phyloP scores from a whole-genome alignment of 2,888 invertebrate species.

The Drosophila paramelanica region DNA sequence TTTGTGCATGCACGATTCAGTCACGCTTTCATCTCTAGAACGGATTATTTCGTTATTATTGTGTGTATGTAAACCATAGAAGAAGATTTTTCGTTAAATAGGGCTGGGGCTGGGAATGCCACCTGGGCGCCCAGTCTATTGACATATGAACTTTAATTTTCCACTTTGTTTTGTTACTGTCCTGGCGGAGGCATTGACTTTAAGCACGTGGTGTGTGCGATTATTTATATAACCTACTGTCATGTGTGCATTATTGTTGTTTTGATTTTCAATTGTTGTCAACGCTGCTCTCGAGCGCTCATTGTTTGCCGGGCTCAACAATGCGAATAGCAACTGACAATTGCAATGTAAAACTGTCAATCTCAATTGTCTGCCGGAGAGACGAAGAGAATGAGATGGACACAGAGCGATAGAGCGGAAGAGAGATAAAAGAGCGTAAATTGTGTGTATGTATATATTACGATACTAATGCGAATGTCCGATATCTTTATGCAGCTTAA shows the following conservation, averaged over 20 bases:
- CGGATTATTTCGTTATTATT: conserved; percentile 9
- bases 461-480: conserved; percentile 3
- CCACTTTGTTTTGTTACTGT: conserved; percentile 13
- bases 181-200: conserved; percentile 63
- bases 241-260: conserved; percentile 38
- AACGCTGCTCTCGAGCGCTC: conserved; percentile 21
- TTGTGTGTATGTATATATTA: not conserved
- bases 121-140: conserved; percentile 12
- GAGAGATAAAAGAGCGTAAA: not conserved
- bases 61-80: conserved; percentile 5
- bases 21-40: conserved; percentile 15
- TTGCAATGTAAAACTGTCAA: conserved; percentile 60
- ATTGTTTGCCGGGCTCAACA: conserved; percentile 37
- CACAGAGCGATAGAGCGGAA: not conserved
- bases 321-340: conserved; percentile 44
- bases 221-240: conserved; percentile 52
- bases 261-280: conserved; percentile 67
- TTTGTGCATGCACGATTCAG: not conserved
- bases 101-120: conserved; percentile 1
- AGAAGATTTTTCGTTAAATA: not conserved
- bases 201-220: conserved; percentile 60
- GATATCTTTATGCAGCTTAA: conserved; percentile 48
- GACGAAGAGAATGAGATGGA: not conserved
- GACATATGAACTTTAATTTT: conserved; percentile 52
- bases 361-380: conserved; percentile 50